These are phyloP conservation scores for Anadara kagoshimensis DNA, from an alignment of 1,140 invertebrate genomes.

Conservation along the genomic window DNA sequence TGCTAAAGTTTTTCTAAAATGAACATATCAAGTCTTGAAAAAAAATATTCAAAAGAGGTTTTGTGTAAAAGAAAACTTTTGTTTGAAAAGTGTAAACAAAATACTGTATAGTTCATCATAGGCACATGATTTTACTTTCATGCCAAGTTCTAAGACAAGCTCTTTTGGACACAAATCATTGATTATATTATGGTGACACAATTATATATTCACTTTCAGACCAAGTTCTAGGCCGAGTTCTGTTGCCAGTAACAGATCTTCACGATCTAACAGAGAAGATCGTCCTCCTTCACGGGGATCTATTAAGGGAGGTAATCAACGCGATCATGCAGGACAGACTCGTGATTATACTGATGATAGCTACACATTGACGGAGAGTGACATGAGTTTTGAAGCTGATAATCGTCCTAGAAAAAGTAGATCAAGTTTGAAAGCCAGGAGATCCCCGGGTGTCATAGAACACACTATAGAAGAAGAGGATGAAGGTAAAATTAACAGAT, in stretches of 20 bases:
- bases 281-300: conserved; percentile 32
- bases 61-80: too few relatives aligned
- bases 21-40: too few relatives aligned
- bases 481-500: conserved; percentile 21
- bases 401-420: conserved; percentile 12
- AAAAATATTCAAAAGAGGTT: too few relatives aligned
- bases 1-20: too few relatives aligned
- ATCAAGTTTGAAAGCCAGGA: conserved; percentile 17
- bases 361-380: conserved; percentile 54
- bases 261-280: conserved; percentile 19
- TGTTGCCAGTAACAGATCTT: conserved; percentile 31
- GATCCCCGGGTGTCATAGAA: conserved; percentile 18
- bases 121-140: too few relatives aligned
- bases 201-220: conserved; percentile 9
- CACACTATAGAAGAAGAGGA: conserved; percentile 37
- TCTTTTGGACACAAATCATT: too few relatives aligned
- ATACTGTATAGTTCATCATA: too few relatives aligned
- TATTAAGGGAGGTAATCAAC: conserved; percentile 7
- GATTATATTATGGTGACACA: too few relatives aligned
- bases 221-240: conserved; percentile 40
- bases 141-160: too few relatives aligned
- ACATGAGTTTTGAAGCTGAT: conserved; percentile 52
- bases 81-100: too few relatives aligned
- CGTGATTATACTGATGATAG: conserved; percentile 55
- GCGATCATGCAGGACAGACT: conserved; percentile 21